Evolutionary conservation across 2,113 vertebrate genomes (phyloP).

Genomic region (Bujurquina vittata): DNA sequence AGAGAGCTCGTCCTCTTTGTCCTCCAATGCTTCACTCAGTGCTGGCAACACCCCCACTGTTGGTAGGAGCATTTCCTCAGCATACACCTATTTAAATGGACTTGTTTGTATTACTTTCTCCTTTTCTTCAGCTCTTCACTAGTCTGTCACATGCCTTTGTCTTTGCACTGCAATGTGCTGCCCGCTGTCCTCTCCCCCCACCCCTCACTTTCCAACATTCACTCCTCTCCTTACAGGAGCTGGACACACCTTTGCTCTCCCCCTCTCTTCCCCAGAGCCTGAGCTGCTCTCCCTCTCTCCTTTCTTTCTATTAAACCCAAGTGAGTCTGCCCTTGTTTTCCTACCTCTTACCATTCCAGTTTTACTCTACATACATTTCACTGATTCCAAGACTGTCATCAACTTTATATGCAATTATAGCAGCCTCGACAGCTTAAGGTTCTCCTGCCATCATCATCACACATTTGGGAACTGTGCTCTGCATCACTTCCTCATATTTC

Average conservation of each 20-base stretch:
- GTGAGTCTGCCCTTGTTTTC: slow-evolving; percentile 63
- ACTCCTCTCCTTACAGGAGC: slow-evolving; percentile 58
- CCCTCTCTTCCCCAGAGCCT: slow-evolving; percentile 60
- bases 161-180: slow-evolving; percentile 20
- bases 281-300: slow-evolving; percentile 65
- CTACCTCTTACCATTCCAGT: background rate
- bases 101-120: slow-evolving; percentile 1
- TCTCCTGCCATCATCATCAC: slow-evolving; percentile 7
- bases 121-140: slow-evolving; percentile 8
- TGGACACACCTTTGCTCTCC: slow-evolving; percentile 42
- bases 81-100: background rate
- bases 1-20: slow-evolving; percentile 97
- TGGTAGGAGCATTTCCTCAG: slow-evolving; percentile 79
- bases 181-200: background rate
- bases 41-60: slow-evolving; percentile 95
- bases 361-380: background rate
- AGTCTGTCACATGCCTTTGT: slow-evolving; percentile 15
- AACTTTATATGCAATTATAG: slow-evolving; percentile 6
- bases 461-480: slow-evolving; percentile 5
- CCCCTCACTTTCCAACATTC: slow-evolving; percentile 21
- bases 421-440: background rate
- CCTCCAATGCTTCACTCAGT: slow-evolving; percentile 92
- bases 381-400: slow-evolving; percentile 12
- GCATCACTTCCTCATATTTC: slow-evolving; percentile 44
- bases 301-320: slow-evolving; percentile 65